phyloP scores from a whole-genome alignment of 1,140 invertebrate species.

The Nylanderia fulva region DNA sequence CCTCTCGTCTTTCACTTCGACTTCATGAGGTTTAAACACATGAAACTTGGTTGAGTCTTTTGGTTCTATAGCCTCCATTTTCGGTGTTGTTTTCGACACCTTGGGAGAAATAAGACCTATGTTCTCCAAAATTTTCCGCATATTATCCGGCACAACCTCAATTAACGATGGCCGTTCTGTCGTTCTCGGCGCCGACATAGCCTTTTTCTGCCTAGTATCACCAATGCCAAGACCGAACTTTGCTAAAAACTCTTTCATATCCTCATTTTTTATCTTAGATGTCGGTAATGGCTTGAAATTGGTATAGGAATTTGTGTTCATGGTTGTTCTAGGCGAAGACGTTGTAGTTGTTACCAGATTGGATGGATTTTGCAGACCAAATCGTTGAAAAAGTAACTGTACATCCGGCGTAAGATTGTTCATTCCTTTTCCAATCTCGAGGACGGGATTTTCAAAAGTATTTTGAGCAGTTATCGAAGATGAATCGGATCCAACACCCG shows the following conservation, averaged over 20 bases:
- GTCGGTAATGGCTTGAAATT: constrained; percentile 88
- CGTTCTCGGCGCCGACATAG: constrained; percentile 69
- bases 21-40: constrained; percentile 85
- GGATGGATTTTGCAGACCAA: constrained; percentile 80
- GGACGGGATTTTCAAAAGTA: constrained; percentile 71
- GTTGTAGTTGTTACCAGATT: constrained; percentile 66
- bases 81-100: not conserved
- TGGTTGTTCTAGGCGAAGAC: constrained; percentile 62
- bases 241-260: constrained; percentile 87
- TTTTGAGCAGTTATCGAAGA: constrained; percentile 75
- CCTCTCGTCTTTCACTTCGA: constrained; percentile 73
- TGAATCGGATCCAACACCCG: constrained; percentile 32
- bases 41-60: constrained; percentile 74
- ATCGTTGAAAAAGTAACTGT: constrained; percentile 81
- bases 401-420: constrained; percentile 82
- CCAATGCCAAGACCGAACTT: constrained; percentile 86
- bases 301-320: constrained; percentile 84
- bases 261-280: constrained; percentile 82
- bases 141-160: constrained; percentile 85
- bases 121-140: constrained; percentile 86
- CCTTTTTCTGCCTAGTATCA: constrained; percentile 78
- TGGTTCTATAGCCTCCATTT: constrained; percentile 25
- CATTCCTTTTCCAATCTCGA: constrained; percentile 77
- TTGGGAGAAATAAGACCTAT: constrained; percentile 83
- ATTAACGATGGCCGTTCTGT: constrained; percentile 75